Percentiles rank a stretch among this genome's conserved stretches.
Conservation (phyloP, 2,888 invertebrate genomes). For the Venustoraphidia nigricollis region DNA sequence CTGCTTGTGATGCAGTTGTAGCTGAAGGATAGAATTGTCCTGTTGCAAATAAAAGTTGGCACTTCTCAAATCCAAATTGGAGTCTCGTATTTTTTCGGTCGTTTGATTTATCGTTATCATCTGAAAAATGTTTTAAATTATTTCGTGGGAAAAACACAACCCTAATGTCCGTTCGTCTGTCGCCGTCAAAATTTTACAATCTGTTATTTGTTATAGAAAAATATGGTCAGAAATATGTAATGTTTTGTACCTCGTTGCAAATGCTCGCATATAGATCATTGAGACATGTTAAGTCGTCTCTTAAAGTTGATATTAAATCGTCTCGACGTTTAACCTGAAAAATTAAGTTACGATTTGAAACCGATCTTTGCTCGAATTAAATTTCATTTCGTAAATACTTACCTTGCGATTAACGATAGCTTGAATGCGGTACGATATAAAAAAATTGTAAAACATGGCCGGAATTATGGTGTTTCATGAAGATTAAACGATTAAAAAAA, state of each 20-base stretch:
- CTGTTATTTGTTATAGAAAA: no score
- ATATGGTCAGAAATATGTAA: no score
- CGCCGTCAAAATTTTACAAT: no score
- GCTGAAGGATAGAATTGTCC: conserved; percentile 19
- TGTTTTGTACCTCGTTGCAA: neutral
- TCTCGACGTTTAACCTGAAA: neutral
- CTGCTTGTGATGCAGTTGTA: neutral
- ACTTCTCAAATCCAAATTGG: conserved; percentile 23
- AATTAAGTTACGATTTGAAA: neutral
- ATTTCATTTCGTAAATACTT: no score
- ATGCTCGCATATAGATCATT: neutral
- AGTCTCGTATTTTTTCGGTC: conserved; percentile 18
- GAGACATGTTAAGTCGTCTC: neutral
- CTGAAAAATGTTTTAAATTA: conserved; percentile 9
- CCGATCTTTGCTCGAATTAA: no score
- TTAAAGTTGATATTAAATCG: neutral
- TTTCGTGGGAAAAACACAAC: no score
- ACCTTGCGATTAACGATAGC: no score
- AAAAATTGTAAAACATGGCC: no score
- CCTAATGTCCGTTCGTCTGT: no score
- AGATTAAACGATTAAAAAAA: no score
- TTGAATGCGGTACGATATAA: no score
- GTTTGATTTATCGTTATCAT: conserved; percentile 10
- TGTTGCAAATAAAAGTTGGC: conserved; percentile 22
- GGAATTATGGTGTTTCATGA: no score